A percentile compares a stretch with the other conserved stretches of the same genome.
These are phyloP conservation scores for Helogale parvula DNA, from an alignment of 2,113 vertebrate genomes.

Conservation along the genomic window DNA sequence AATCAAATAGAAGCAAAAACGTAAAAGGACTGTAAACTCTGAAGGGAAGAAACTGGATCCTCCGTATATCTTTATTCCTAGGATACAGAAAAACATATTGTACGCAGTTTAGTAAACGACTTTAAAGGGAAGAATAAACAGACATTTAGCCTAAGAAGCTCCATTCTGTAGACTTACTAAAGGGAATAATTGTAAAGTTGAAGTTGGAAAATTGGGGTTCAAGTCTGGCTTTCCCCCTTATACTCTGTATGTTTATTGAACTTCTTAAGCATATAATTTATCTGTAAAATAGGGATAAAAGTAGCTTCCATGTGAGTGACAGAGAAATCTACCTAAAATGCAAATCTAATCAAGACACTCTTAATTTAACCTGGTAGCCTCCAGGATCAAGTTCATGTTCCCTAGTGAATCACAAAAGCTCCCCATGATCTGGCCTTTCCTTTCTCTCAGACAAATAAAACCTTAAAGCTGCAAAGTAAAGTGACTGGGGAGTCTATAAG, in stretches of 20 bases:
- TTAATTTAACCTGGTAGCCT: neutral
- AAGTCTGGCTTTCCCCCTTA: neutral
- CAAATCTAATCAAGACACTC: neutral
- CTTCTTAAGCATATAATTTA: neutral
- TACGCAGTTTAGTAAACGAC: neutral
- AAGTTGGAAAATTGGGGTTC: conserved; percentile 31
- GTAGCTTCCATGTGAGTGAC: neutral
- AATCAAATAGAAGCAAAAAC: neutral
- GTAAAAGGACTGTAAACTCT: neutral
- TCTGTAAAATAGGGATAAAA: neutral
- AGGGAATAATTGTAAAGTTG: neutral
- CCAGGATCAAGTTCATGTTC: neutral
- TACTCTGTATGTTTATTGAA: neutral
- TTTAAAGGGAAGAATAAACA: neutral
- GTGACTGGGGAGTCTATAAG: neutral
- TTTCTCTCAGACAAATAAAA: neutral
- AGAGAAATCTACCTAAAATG: neutral
- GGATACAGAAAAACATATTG: neutral
- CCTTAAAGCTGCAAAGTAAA: neutral
- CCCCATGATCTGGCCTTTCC: neutral
- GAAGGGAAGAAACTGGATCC: neutral
- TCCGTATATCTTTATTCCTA: neutral
- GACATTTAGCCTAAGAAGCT: neutral
- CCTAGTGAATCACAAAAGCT: neutral
- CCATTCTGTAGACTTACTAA: neutral